Evolutionary conservation across 2,888 invertebrate species (phyloP).

Genomic region (Seladonia tumulorum): DNA sequence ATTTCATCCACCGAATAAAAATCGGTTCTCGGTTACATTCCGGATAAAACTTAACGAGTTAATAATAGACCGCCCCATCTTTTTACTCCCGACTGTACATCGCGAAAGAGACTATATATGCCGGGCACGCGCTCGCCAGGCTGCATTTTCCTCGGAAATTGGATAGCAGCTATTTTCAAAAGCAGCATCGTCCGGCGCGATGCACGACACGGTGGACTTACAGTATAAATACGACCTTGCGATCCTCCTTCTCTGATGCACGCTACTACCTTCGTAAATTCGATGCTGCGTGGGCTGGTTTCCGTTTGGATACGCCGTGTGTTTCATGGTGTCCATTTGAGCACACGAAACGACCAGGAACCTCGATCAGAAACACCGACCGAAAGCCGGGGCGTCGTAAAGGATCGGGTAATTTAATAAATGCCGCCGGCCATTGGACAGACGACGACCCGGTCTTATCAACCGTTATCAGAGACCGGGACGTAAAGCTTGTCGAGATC

Average conservation of each 20-base stretch:
- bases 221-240: conserved; percentile 61
- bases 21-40: too few relatives aligned
- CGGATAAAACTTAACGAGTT: too few relatives aligned
- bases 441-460: conserved; percentile 15
- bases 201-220: conserved; percentile 57
- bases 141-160: background rate
- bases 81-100: too few relatives aligned
- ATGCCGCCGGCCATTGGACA: background rate
- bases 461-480: conserved; percentile 18
- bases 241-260: conserved; percentile 71
- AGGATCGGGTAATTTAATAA: conserved; percentile 51
- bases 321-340: conserved; percentile 49
- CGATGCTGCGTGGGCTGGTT: conserved; percentile 38
- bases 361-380: conserved; percentile 11
- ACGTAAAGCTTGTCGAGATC: conserved; percentile 1
- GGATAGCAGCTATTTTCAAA: background rate
- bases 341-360: conserved; percentile 38
- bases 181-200: background rate
- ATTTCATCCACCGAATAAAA: too few relatives aligned
- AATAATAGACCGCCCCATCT: too few relatives aligned
- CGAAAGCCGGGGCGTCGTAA: conserved; percentile 27
- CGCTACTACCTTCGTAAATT: conserved; percentile 73
- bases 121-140: background rate
- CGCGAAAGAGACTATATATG: too few relatives aligned
- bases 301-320: conserved; percentile 31